Conservation (phyloP, 2,113 vertebrate genomes). For the Microtus pennsylvanicus region DNA sequence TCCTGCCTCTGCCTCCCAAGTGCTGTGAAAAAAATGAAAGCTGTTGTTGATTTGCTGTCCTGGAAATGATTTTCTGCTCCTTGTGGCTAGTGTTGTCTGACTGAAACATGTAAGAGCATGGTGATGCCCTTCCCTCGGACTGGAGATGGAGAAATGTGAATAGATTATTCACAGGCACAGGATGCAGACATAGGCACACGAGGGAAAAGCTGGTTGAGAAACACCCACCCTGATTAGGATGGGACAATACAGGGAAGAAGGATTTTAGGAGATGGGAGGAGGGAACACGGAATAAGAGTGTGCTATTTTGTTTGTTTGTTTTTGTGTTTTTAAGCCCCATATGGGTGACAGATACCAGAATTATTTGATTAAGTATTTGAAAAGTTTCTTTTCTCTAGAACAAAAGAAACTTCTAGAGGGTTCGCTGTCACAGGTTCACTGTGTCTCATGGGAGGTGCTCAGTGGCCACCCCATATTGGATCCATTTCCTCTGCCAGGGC, state of each 20-base stretch:
- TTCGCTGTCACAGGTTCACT: not conserved
- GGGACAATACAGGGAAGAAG: not conserved
- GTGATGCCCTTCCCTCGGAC: not conserved
- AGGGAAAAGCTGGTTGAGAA: not conserved
- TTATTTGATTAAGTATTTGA: not conserved
- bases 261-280: not conserved
- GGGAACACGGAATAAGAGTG: not conserved
- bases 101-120: not conserved
- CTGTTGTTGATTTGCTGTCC: not conserved
- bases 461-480: not conserved
- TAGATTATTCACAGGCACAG: not conserved
- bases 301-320: not conserved
- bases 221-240: not conserved
- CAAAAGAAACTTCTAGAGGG: not conserved
- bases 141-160: not conserved
- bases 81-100: not conserved
- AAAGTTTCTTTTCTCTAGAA: not conserved
- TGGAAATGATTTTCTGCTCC: not conserved
- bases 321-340: not conserved
- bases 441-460: fast-evolving
- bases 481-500: not conserved
- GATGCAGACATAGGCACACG: not conserved
- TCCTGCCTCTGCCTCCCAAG: too few relatives aligned
- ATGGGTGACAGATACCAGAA: not conserved
- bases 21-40: not conserved